These are phyloP conservation scores for Rynchops niger DNA, from an alignment of 2,113 vertebrate species.

Conservation along the genomic window DNA sequence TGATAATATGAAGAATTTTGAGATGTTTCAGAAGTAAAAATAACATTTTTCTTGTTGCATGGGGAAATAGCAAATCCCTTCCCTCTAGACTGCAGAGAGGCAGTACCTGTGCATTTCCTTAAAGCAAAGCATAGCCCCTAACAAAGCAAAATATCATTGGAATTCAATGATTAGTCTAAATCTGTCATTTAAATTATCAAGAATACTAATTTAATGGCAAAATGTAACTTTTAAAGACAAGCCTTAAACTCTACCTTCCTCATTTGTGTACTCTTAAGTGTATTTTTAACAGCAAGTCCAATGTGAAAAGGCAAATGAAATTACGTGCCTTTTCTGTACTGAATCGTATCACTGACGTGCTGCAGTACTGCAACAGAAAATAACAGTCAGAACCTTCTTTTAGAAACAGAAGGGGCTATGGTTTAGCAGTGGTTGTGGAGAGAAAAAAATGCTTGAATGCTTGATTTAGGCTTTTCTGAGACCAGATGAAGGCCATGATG, in stretches of 20 bases:
- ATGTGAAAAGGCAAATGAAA: not conserved
- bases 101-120: not conserved
- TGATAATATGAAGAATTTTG: not conserved
- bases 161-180: not conserved
- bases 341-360: not conserved
- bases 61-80: not conserved
- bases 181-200: not conserved
- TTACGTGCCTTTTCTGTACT: not conserved
- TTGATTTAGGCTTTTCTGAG: not conserved
- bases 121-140: not conserved
- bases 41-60: not conserved
- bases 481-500: not conserved
- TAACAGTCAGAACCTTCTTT: not conserved
- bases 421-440: not conserved
- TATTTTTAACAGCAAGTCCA: not conserved
- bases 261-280: not conserved
- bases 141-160: not conserved
- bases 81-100: not conserved
- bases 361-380: not conserved
- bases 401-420: not conserved
- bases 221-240: not conserved
- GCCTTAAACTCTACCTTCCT: not conserved
- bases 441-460: not conserved
- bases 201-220: not conserved
- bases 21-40: not conserved